phyloP scores from a whole-genome alignment of 2,888 invertebrate species.

The Callyntrura sp. region DNA sequence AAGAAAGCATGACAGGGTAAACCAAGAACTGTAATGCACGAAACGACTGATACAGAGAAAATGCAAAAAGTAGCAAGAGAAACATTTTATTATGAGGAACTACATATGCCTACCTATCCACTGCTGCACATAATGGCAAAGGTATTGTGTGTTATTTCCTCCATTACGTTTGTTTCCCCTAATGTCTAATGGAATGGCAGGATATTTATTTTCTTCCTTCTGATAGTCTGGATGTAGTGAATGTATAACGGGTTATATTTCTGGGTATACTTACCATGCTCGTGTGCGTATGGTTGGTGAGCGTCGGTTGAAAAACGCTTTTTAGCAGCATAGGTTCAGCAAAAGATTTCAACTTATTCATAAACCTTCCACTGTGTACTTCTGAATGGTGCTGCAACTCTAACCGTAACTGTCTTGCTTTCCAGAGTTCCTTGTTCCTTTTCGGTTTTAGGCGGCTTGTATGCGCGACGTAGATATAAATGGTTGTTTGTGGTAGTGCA shows the following conservation, averaged over 20 bases:
- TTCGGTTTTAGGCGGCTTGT: neutral
- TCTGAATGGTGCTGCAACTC: neutral
- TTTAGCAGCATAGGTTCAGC: neutral
- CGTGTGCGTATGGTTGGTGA: neutral
- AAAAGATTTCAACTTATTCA: constrained; percentile 17
- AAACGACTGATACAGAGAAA: neutral
- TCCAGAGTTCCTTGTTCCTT: constrained; percentile 16
- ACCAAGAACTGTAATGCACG: neutral
- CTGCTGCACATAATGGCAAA: neutral
- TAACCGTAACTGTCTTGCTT: constrained; percentile 1
- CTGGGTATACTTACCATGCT: neutral
- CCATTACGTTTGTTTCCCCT: neutral
- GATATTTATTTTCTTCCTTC: constrained; percentile 11
- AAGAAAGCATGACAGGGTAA: constrained; percentile 32
- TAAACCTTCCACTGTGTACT: neutral
- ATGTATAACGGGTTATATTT: no score
- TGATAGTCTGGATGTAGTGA: neutral
- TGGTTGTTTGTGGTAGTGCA: neutral
- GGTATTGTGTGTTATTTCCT: neutral
- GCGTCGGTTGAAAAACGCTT: neutral
- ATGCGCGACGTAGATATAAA: neutral
- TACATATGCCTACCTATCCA: no score
- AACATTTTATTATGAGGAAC: neutral
- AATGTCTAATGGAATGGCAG: constrained; percentile 12
- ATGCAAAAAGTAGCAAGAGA: neutral